These are phyloP conservation scores for Pluvialis apricaria DNA, from an alignment of 2,113 vertebrate genomes.

Conservation along the genomic window DNA sequence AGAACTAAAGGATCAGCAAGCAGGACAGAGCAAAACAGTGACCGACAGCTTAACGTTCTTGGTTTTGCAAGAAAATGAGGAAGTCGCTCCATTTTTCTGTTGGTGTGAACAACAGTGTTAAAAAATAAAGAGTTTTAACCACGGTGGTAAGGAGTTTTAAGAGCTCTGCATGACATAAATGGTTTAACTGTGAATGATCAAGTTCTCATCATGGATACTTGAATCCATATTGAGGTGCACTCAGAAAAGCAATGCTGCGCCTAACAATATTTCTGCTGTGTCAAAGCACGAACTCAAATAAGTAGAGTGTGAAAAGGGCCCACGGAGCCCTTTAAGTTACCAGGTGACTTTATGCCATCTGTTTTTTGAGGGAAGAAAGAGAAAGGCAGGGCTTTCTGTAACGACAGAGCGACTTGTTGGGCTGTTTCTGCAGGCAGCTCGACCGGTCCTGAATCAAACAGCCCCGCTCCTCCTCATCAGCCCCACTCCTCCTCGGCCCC, in stretches of 20 bases:
- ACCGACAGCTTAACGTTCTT: rapidly evolving
- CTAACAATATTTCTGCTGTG: background rate
- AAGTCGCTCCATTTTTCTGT: background rate
- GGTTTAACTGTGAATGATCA: background rate
- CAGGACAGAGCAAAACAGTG: rapidly evolving
- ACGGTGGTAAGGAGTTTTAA: background rate
- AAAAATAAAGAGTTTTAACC: background rate
- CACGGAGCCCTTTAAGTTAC: background rate
- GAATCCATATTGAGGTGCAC: background rate
- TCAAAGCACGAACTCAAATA: background rate
- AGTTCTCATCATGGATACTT: background rate
- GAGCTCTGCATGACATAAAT: background rate
- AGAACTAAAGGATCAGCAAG: background rate
- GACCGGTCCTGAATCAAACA: background rate
- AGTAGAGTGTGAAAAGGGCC: too few relatives aligned
- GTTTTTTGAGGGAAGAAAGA: background rate
- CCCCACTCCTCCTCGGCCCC: background rate
- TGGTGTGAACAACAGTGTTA: background rate
- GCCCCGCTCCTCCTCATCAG: too few relatives aligned
- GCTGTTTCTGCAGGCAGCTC: too few relatives aligned
- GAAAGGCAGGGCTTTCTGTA: background rate
- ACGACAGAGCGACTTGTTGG: background rate
- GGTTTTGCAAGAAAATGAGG: background rate
- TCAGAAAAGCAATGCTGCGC: background rate
- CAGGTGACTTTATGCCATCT: background rate